These are phyloP conservation scores for Aphidius gifuensis DNA, from an alignment of 1,140 invertebrate species.

Conservation along the genomic window DNA sequence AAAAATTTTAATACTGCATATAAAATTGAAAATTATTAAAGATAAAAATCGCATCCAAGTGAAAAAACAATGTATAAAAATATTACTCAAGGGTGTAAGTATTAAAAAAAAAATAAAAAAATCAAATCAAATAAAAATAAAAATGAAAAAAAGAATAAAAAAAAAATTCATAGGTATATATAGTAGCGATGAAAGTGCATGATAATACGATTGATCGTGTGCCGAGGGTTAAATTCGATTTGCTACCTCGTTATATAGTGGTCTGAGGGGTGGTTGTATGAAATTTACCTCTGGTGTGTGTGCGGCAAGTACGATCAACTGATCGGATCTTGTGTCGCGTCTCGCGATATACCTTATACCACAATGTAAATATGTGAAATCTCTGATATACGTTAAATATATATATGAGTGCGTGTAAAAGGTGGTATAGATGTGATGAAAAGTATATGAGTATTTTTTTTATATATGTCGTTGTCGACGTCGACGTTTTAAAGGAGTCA, in stretches of 20 bases:
- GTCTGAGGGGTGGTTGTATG: neutral
- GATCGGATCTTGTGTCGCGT: too few relatives aligned
- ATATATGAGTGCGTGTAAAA: constrained; percentile 6
- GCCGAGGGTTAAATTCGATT: constrained; percentile 10
- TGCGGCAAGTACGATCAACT: neutral
- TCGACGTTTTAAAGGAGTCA: too few relatives aligned
- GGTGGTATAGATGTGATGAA: neutral
- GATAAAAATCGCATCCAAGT: too few relatives aligned
- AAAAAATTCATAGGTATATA: neutral
- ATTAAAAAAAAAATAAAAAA: too few relatives aligned
- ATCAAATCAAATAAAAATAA: neutral
- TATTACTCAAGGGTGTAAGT: too few relatives aligned
- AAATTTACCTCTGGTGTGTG: neutral
- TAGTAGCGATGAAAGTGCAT: neutral
- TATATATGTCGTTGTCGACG: too few relatives aligned
- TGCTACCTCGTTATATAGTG: neutral
- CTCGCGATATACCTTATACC: neutral
- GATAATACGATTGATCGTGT: constrained; percentile 9
- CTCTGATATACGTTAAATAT: constrained; percentile 19
- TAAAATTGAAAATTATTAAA: too few relatives aligned
- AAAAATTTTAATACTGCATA: too few relatives aligned
- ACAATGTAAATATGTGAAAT: constrained; percentile 24
- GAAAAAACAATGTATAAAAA: too few relatives aligned
- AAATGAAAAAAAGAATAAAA: neutral
- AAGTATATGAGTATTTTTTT: too few relatives aligned